Base-by-base conservation (phyloP, 1,140 invertebrate species). In the Trialeurodes vaporariorum region DNA sequence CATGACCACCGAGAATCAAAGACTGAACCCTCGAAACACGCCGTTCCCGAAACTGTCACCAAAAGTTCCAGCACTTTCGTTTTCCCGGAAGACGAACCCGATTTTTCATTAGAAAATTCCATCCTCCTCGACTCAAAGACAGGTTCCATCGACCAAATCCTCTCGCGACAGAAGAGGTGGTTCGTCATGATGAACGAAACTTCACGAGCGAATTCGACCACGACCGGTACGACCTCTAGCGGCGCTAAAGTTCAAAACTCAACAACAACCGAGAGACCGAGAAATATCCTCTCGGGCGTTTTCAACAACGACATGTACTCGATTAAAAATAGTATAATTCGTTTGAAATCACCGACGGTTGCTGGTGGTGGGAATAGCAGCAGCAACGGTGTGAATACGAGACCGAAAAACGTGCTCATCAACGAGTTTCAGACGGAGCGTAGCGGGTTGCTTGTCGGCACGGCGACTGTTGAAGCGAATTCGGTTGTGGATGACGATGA, bases 401-500 rank as follows among this genome's bases (percentile, higher is more conserved):
- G 60, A 11, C 60, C 25, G 5, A 5, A n/a, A 5, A 5, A 61
- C 60, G 60, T 22, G 5, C 60, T 61, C 22, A 5, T 22, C 5
- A 61, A 22, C 60, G 60, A 25, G 22, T 25, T 61, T n/a, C 22
- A 61, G 5, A 61, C 60, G 60, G 22, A 61, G 60, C 60, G 34
- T 5, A 17, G 17, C 34, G 34, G 34, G 34, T 17, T 49, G 5
- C 34, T 49, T 5, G 34, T 49, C 5, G 34, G 34, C 17, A 17
- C 34, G 34, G 34, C 5, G 34, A 49, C 5, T 17, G 34, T 17
- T 5, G 34, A 49, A 17, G 5, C 34, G 5, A 49, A 49, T 17
- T 49, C 34, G 5, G n/a, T n/a, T n/a, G 67, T 69, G 58, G 70
- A 75, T 66, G 67, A 72, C 59, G 74, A 73, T 67, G 71, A 74